These are phyloP conservation scores for Incurvaria masculella DNA, from an alignment of 2,888 invertebrate species.

Conservation along the genomic window DNA sequence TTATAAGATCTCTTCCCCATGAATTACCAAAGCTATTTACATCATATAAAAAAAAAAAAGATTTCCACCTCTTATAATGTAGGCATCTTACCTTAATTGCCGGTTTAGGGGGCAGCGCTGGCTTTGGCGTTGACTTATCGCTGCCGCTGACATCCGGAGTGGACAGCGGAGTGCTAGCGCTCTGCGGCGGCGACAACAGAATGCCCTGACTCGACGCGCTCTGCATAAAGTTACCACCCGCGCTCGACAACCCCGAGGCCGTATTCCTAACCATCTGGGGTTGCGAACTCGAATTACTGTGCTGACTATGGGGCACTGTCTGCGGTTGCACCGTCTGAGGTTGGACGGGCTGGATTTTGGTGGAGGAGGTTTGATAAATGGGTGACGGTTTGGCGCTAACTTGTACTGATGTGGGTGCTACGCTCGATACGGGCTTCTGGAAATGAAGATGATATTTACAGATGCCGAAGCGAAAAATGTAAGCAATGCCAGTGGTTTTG, in stretches of 20 bases:
- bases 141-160: conserved; percentile 51
- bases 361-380: conserved; percentile 77
- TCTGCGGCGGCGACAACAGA: conserved; percentile 59
- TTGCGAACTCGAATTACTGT: conserved; percentile 45
- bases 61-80: too few relatives aligned
- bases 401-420: conserved; percentile 74
- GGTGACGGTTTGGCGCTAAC: conserved; percentile 68
- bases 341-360: conserved; percentile 77
- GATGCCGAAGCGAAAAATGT: conserved; percentile 21
- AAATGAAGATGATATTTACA: conserved; percentile 53
- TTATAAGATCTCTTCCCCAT: too few relatives aligned
- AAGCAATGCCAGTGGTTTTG: too few relatives aligned
- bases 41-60: too few relatives aligned
- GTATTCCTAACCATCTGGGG: conserved; percentile 52
- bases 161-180: conserved; percentile 57
- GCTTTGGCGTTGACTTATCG: conserved; percentile 60
- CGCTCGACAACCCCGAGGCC: conserved; percentile 49
- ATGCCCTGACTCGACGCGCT: conserved; percentile 44
- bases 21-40: too few relatives aligned
- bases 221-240: conserved; percentile 40
- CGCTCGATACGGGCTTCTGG: conserved; percentile 85
- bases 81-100: conserved; percentile 59
- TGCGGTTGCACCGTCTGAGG: conserved; percentile 65
- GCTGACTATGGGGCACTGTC: conserved; percentile 39
- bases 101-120: conserved; percentile 83